phyloP scores from a whole-genome alignment of 2,888 invertebrate genomes.

The Nymphalis polychloros region DNA sequence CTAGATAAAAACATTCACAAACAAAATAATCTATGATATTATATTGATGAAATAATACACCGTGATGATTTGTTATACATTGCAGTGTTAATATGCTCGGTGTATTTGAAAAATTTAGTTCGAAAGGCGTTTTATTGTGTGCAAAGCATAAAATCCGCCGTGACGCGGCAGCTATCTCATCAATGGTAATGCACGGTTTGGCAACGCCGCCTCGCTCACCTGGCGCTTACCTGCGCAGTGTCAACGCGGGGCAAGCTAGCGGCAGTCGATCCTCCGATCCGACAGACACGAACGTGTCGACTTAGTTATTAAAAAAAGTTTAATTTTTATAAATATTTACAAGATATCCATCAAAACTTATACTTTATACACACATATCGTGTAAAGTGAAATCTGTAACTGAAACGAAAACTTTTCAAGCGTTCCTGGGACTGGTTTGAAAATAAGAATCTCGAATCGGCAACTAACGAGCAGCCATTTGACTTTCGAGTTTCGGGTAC shows the following conservation, averaged over 20 bases:
- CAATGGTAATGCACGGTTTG: slow-evolving; percentile 79
- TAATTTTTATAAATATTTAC: slow-evolving; percentile 56
- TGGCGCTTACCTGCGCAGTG: slow-evolving; percentile 80
- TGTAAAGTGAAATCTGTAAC: slow-evolving; percentile 49
- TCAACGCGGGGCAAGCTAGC: slow-evolving; percentile 70
- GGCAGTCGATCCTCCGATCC: slow-evolving; percentile 72
- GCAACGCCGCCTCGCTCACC: slow-evolving; percentile 79
- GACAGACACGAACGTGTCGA: slow-evolving; percentile 64
- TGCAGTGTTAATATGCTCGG: slow-evolving; percentile 18
- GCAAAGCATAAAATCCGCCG: slow-evolving; percentile 61
- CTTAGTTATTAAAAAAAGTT: slow-evolving; percentile 41
- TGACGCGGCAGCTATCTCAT: slow-evolving; percentile 72
- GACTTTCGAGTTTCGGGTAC: slow-evolving; percentile 49
- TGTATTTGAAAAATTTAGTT: slow-evolving; percentile 16
- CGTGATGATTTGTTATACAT: slow-evolving; percentile 32
- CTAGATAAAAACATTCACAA: slow-evolving; percentile 39
- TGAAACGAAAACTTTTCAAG: slow-evolving; percentile 29
- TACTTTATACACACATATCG: slow-evolving; percentile 18
- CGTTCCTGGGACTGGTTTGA: slow-evolving; percentile 44
- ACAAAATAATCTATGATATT: slow-evolving; percentile 37
- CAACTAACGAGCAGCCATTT: slow-evolving; percentile 52
- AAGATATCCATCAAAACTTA: slow-evolving; percentile 35
- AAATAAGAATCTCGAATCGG: slow-evolving; percentile 52
- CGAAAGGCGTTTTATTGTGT: slow-evolving; percentile 59
- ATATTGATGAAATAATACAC: slow-evolving; percentile 13